These are phyloP conservation scores for Intellagama lesueurii DNA, from an alignment of 2,797 vertebrate species.

Conservation along the genomic window DNA sequence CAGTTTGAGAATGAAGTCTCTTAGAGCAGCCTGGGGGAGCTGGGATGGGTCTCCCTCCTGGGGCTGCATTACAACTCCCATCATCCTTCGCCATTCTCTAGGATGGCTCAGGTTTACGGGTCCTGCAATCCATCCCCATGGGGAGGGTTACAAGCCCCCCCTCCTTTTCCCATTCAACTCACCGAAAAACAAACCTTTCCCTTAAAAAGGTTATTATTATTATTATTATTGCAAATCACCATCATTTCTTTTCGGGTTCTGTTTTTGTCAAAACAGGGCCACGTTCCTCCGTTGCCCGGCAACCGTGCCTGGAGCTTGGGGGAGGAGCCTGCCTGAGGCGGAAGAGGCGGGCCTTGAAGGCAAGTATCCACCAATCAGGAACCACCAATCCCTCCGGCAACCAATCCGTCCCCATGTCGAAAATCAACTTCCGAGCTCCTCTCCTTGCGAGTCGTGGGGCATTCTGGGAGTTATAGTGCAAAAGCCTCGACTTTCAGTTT, in stretches of 20 bases:
- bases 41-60: neutral
- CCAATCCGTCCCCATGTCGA: too few relatives aligned
- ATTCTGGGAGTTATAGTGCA: too few relatives aligned
- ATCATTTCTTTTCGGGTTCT: too few relatives aligned
- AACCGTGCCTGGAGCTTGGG: neutral
- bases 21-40: too few relatives aligned
- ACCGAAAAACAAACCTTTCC: neutral
- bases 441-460: too few relatives aligned
- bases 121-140: neutral
- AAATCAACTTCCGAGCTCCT: too few relatives aligned
- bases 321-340: neutral
- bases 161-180: neutral
- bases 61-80: too few relatives aligned
- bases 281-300: neutral
- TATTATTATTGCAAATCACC: neutral
- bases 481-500: too few relatives aligned
- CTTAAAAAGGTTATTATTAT: neutral
- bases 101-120: neutral
- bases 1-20: too few relatives aligned
- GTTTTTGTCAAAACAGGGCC: neutral
- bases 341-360: neutral
- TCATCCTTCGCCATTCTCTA: neutral
- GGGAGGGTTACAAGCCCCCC: too few relatives aligned
- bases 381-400: too few relatives aligned
- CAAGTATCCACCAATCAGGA: too few relatives aligned